Evolutionary conservation across 2,888 invertebrate species (phyloP).

Genomic region (Megalurothrips usitatus): DNA sequence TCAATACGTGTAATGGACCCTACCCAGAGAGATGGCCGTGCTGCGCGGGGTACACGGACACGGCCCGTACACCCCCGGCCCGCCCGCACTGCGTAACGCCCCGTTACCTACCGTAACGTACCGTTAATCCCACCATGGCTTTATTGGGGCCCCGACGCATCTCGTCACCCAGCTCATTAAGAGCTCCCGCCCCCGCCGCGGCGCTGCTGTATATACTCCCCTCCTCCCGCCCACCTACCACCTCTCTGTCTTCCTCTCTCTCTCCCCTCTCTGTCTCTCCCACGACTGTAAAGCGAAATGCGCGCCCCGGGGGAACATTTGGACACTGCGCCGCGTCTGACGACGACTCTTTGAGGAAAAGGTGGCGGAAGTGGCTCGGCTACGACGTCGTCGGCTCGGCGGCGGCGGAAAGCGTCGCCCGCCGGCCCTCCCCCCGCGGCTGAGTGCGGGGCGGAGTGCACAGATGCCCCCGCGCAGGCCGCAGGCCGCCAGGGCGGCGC

Average conservation of each 20-base stretch:
- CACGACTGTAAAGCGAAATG: too few species aligned
- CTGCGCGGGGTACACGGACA: too few species aligned
- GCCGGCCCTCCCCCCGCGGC: too few species aligned
- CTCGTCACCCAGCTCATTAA: constrained; percentile 15
- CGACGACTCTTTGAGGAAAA: not conserved
- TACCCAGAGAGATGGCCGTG: not conserved
- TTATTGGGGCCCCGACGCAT: not conserved
- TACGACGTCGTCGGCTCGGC: too few species aligned
- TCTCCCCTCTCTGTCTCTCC: too few species aligned
- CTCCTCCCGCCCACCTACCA: not conserved
- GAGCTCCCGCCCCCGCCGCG: not conserved
- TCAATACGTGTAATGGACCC: not conserved
- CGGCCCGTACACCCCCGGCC: not conserved
- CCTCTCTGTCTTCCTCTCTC: too few species aligned
- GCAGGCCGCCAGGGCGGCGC: not conserved
- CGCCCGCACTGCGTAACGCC: not conserved
- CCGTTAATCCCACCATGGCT: not conserved
- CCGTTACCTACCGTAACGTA: not conserved
- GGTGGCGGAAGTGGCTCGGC: not conserved
- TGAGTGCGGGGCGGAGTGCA: too few species aligned
- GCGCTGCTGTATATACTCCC: not conserved
- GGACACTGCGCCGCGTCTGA: not conserved
- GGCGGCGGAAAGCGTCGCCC: too few species aligned
- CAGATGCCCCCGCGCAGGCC: not conserved
- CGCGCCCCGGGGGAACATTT: not conserved